Base-by-base conservation (phyloP, 2,888 invertebrate species). In the Pardosa pseudoannulata region DNA sequence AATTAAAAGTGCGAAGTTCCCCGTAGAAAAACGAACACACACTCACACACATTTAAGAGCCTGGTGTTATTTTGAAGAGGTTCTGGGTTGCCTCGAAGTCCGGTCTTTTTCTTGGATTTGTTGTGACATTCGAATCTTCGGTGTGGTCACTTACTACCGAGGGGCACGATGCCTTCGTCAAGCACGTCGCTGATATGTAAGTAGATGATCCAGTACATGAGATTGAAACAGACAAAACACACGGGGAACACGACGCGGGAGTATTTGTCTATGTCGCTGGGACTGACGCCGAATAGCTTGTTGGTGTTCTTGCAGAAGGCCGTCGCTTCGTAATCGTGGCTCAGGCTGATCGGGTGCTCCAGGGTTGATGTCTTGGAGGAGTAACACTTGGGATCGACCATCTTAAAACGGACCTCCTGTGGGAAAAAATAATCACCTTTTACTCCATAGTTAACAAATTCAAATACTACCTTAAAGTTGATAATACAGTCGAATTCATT, bases 251-350 rank as follows among this genome's bases (percentile, higher is more conserved):
- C 96, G 93, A 99, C 97, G 91, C 99, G 95, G 89, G 98, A 98
- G 92, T 98, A 98, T 93, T 98, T 98, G 94, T 99, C 99, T 93
- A 99, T 99, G 93, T 98, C 98, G 92, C 98, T 98, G 88, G 98
- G 98, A 91, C 97, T 97, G 92, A 97, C 96, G 90, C 93, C 96
- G 93, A 96, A 94, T 90, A 97, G 93, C 92, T 96, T 96, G 94
- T 96, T 97, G 93, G 96, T 96, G 92, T 96, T 96, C 94, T 97
- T 97, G 91, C 64, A 81, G 39, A 81, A 88, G 41, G 87, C 50
- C 41, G 79, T 41, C 1, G 82, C 82, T 3, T 88, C 88, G 32
- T 64, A 83, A 23, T 88, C 88, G 9, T 73, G 73, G 29, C 72
- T 73, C 11, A 74, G 23, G 68, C 71, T 88, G 56, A 85, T 80